These are phyloP conservation scores for Phocides pigmalion DNA, from an alignment of 1,140 invertebrate species.

Conservation along the genomic window DNA sequence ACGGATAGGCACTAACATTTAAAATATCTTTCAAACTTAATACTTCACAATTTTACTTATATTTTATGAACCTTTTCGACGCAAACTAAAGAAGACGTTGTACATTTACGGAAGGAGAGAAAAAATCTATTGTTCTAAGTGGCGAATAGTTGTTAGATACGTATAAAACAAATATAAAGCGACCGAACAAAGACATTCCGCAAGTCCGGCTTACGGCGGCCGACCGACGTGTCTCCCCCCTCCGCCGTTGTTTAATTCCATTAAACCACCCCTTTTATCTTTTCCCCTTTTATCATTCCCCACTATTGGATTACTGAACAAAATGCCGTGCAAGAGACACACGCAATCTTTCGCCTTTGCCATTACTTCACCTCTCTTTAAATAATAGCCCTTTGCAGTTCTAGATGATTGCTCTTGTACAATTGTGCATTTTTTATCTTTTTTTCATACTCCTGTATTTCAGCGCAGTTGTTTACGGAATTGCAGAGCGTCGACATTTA, in stretches of 20 bases:
- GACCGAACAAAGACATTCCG: constrained; percentile 73
- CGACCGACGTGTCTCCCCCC: constrained; percentile 40
- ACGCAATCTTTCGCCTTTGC: constrained; percentile 67
- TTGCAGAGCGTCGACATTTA: constrained; percentile 29
- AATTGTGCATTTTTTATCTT: constrained; percentile 30
- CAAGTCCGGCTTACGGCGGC: constrained; percentile 70
- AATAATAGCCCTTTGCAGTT: constrained; percentile 52
- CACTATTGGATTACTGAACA: constrained; percentile 77
- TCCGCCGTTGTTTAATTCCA: constrained; percentile 78
- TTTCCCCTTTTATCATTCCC: constrained; percentile 76
- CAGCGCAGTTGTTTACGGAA: constrained; percentile 34
- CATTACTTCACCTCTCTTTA: constrained; percentile 62
- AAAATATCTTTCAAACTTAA: too few species aligned
- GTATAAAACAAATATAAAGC: constrained; percentile 54
- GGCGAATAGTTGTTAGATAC: constrained; percentile 33
- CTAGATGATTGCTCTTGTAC: constrained; percentile 36
- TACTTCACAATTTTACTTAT: too few species aligned
- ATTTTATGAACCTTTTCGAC: neutral
- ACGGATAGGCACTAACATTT: too few species aligned
- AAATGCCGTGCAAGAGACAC: constrained; percentile 72
- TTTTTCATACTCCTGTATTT: constrained; percentile 23
- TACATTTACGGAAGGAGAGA: constrained; percentile 5
- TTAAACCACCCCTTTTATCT: constrained; percentile 81
- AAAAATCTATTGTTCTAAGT: constrained; percentile 34
- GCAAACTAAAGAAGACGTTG: neutral